phyloP scores from a whole-genome alignment of 2,113 vertebrate genomes.

The Campylomormyrus tamandua region DNA sequence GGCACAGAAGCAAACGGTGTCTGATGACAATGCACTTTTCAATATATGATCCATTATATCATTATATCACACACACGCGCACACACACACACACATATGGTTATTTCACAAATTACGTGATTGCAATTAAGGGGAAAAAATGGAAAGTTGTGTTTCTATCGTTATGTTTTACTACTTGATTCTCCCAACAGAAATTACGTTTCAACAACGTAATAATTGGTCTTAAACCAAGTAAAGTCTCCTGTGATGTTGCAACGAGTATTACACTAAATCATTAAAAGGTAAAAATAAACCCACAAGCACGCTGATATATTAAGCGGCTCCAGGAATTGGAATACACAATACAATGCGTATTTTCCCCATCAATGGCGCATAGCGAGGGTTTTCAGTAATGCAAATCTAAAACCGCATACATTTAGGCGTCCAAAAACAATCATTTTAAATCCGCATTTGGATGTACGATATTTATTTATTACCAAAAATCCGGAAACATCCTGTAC shows the following conservation, averaged over 20 bases:
- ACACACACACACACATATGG: neutral
- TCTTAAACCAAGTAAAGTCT: neutral
- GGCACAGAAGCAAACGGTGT: neutral
- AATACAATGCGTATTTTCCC: neutral
- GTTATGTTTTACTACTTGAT: neutral
- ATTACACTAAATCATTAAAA: neutral
- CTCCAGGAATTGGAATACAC: neutral
- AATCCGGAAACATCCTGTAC: neutral
- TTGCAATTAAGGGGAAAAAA: neutral
- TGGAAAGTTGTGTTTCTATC: neutral
- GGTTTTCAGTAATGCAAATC: neutral
- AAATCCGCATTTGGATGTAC: neutral
- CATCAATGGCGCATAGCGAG: neutral
- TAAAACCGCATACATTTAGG: neutral
- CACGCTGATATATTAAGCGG: neutral
- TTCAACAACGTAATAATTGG: neutral
- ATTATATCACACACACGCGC: neutral
- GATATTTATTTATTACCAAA: neutral
- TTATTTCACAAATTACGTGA: neutral
- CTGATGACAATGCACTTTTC: constrained; percentile 23
- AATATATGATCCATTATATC: neutral
- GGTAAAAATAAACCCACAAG: neutral
- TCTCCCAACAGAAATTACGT: neutral
- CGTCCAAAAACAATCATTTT: neutral
- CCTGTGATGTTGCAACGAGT: neutral